phyloP scores from a whole-genome alignment of 2,797 vertebrate genomes.

The Gouania willdenowi region DNA sequence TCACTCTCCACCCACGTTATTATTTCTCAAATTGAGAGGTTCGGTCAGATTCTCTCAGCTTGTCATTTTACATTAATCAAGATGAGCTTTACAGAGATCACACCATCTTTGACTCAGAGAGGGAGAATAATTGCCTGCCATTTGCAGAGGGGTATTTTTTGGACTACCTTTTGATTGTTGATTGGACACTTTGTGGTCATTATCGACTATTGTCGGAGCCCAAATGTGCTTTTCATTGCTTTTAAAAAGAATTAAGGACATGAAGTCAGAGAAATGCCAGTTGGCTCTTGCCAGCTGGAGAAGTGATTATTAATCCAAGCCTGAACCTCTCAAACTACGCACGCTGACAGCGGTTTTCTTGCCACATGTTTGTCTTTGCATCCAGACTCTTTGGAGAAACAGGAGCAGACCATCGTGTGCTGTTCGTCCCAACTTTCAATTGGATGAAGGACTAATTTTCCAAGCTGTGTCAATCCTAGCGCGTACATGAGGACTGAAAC shows the following conservation, averaged over 20 bases:
- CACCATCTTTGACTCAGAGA: too few species aligned
- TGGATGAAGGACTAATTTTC: slow-evolving; percentile 50
- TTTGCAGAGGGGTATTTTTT: too few species aligned
- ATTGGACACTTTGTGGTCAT: too few species aligned
- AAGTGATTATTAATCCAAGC: slow-evolving; percentile 52
- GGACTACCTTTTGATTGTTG: too few species aligned
- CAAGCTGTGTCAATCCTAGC: slow-evolving; percentile 39
- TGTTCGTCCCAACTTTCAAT: slow-evolving; percentile 50
- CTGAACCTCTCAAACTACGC: slow-evolving; percentile 57
- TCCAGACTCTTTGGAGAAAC: slow-evolving; percentile 42
- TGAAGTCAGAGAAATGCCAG: slow-evolving; percentile 28
- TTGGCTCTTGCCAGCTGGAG: slow-evolving; percentile 29
- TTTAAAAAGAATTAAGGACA: too few species aligned
- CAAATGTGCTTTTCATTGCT: too few species aligned
- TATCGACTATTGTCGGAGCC: too few species aligned
- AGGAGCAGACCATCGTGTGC: slow-evolving; percentile 36
- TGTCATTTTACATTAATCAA: slow-evolving; percentile 49
- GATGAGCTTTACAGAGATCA: slow-evolving; percentile 28
- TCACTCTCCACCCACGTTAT: slow-evolving; percentile 48
- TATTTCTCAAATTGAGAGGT: slow-evolving; percentile 34
- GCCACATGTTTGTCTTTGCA: slow-evolving; percentile 65
- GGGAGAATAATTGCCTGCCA: too few species aligned
- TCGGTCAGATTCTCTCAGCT: slow-evolving; percentile 23
- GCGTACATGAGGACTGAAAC: slow-evolving; percentile 44
- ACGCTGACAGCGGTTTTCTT: slow-evolving; percentile 58